Percentiles rank a stretch among this genome's conserved stretches.
phyloP scores from a whole-genome alignment of 2,888 invertebrate species.

The Eristalis pertinax region DNA sequence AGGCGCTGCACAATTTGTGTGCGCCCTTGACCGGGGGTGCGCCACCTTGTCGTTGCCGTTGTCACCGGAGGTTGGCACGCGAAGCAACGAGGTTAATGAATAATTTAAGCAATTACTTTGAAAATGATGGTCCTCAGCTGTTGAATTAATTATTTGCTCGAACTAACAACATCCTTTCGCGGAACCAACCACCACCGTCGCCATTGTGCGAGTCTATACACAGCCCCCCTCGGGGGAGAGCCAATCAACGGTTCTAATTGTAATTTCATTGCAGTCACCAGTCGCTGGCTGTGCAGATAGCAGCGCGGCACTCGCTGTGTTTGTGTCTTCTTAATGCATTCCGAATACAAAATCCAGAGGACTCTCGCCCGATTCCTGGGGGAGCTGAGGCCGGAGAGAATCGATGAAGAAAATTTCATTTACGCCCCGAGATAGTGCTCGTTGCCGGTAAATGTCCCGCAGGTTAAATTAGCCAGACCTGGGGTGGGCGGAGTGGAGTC shows the following conservation, averaged over 20 bases:
- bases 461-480: slow-evolving; percentile 37
- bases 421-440: slow-evolving; percentile 36
- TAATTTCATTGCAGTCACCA: slow-evolving; percentile 46
- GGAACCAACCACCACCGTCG: slow-evolving; percentile 26
- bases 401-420: slow-evolving; percentile 45
- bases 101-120: slow-evolving; percentile 65
- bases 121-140: slow-evolving; percentile 62
- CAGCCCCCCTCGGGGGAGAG: slow-evolving; percentile 13
- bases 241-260: slow-evolving; percentile 59
- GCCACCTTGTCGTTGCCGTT: neutral
- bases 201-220: neutral
- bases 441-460: slow-evolving; percentile 34
- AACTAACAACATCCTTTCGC: slow-evolving; percentile 34
- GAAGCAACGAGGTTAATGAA: slow-evolving; percentile 56
- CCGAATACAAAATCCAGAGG: slow-evolving; percentile 17
- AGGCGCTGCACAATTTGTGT: slow-evolving; percentile 17
- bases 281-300: neutral
- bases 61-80: neutral
- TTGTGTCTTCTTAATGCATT: slow-evolving; percentile 41
- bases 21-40: neutral
- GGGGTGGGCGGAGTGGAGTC: neutral
- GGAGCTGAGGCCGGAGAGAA: neutral
- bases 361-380: slow-evolving; percentile 18
- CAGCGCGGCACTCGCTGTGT: neutral
- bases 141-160: slow-evolving; percentile 67